These are phyloP conservation scores for Poecilus cupreus DNA, from an alignment of 2,888 invertebrate genomes.

Conservation along the genomic window DNA sequence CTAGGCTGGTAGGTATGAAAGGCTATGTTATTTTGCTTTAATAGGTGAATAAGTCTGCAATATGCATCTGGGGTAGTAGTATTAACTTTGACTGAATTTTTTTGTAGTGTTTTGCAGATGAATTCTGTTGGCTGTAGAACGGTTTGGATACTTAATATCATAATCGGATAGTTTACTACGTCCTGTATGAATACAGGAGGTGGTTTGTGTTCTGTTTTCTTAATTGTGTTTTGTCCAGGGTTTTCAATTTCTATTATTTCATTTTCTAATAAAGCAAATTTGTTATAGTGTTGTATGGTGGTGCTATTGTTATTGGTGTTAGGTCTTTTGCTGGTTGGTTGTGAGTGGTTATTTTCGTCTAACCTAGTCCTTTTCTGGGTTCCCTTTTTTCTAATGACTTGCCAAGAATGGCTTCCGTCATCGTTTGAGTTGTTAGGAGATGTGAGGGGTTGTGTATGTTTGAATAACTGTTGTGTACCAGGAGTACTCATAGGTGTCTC, in stretches of 20 bases:
- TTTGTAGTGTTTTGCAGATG: conserved; percentile 16
- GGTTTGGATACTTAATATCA: conserved; percentile 19
- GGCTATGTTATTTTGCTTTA: conserved; percentile 46
- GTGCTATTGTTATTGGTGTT: no score
- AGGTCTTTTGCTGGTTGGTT: background rate
- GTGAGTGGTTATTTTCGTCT: background rate
- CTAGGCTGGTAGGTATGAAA: conserved; percentile 60
- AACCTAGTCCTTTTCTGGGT: background rate
- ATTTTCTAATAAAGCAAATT: no score
- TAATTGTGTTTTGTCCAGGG: no score
- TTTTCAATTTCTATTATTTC: no score
- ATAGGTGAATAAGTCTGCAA: conserved; percentile 37
- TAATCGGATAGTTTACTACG: conserved; percentile 37
- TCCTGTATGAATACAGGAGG: background rate
- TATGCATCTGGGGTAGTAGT: conserved; percentile 31
- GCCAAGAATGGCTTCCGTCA: background rate
- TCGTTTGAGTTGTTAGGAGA: no score
- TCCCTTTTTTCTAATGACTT: background rate
- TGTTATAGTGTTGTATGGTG: no score
- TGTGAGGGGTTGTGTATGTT: no score
- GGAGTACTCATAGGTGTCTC: no score
- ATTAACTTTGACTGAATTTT: conserved; percentile 47
- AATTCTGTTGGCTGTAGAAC: background rate
- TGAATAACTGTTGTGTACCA: no score
- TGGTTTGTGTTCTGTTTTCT: background rate